phyloP scores from a whole-genome alignment of 1,140 invertebrate species.

The Calliopsis andreniformis region DNA sequence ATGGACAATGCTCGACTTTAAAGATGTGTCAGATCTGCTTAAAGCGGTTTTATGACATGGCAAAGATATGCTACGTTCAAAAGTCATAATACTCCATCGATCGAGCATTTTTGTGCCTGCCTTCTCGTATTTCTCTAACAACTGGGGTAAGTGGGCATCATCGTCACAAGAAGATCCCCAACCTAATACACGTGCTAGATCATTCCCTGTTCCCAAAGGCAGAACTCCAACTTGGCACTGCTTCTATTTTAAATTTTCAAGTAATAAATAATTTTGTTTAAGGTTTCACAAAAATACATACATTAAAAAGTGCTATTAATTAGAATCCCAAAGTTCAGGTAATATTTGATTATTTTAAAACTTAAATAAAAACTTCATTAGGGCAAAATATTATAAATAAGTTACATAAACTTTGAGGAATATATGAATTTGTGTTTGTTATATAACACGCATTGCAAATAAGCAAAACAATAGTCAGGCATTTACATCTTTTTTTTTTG shows the following conservation, averaged over 20 bases:
- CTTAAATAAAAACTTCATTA: too few relatives aligned
- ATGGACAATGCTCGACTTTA: slow-evolving; percentile 80
- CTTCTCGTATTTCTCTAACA: slow-evolving; percentile 96
- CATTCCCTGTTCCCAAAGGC: slow-evolving; percentile 97
- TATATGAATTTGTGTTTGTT: slow-evolving; percentile 1
- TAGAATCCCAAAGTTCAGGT: background rate
- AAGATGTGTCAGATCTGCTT: slow-evolving; percentile 80
- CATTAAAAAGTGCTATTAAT: background rate
- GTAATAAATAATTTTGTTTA: slow-evolving; percentile 29
- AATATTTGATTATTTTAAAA: slow-evolving; percentile 3
- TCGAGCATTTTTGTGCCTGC: slow-evolving; percentile 98
- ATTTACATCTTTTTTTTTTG: slow-evolving; percentile 8
- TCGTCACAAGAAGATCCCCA: slow-evolving; percentile 98
- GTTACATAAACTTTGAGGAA: slow-evolving; percentile 8
- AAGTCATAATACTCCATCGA: slow-evolving; percentile 97
- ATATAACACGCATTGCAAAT: slow-evolving; percentile 17
- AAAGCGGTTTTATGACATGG: slow-evolving; percentile 82
- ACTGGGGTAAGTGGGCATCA: slow-evolving; percentile 94
- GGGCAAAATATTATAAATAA: slow-evolving; percentile 9
- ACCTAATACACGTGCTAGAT: slow-evolving; percentile 95
- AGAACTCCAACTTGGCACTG: slow-evolving; percentile 96
- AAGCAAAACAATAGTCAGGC: slow-evolving; percentile 14
- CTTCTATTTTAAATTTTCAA: slow-evolving; percentile 83
- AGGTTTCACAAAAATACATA: background rate
- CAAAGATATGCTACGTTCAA: slow-evolving; percentile 87